These are phyloP conservation scores for Harpegnathos saltator DNA, from an alignment of 1,140 invertebrate genomes.

Conservation along the genomic window DNA sequence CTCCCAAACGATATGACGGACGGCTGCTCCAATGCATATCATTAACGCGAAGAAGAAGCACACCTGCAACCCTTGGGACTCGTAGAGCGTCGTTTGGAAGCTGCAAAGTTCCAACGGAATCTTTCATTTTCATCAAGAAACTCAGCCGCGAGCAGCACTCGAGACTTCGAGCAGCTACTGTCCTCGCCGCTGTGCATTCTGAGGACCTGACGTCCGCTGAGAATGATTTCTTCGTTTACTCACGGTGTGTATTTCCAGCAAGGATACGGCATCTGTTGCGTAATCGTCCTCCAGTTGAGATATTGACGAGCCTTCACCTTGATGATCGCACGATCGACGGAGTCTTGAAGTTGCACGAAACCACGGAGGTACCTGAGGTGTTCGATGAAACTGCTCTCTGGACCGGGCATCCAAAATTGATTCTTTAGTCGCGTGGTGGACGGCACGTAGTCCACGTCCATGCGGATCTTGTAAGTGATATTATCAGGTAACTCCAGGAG, in stretches of 20 bases:
- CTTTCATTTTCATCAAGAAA: neutral
- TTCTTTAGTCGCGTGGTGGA: constrained; percentile 87
- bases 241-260: constrained; percentile 88
- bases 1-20: constrained; percentile 88
- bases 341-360: constrained; percentile 89
- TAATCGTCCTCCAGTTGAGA: constrained; percentile 87
- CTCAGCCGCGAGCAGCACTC: neutral
- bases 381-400: constrained; percentile 88
- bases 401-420: constrained; percentile 89
- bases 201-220: neutral
- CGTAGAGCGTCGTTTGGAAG: constrained; percentile 88
- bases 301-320: constrained; percentile 80
- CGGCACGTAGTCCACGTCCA: constrained; percentile 90
- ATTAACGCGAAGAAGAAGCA: constrained; percentile 89
- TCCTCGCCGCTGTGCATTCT: neutral
- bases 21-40: constrained; percentile 87
- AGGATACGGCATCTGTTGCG: constrained; percentile 89
- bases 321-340: constrained; percentile 88
- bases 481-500: constrained; percentile 81
- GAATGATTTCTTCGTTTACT: constrained; percentile 74
- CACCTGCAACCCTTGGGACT: constrained; percentile 88
- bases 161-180: neutral
- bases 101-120: constrained; percentile 79
- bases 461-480: constrained; percentile 88
- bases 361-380: constrained; percentile 89